Evolutionary conservation across 2,113 vertebrate species (phyloP), one percentile per base, ranked within the genome.

Genomic region (Orthochromis malagaraziensis): DNA sequence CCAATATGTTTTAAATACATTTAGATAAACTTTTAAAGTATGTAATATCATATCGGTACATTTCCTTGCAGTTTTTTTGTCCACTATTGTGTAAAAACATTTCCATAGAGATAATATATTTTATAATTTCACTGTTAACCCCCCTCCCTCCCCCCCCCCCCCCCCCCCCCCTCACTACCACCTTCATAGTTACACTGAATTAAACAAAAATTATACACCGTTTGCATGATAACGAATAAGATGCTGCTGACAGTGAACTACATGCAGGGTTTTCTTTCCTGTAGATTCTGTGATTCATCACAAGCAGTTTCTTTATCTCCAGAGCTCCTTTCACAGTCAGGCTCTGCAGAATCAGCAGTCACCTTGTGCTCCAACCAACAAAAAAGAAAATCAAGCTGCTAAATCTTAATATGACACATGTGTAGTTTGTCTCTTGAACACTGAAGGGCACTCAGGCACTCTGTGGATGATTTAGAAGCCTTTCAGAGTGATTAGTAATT

Each of bases 401-500:
- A 35, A 0, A 35, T 1, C 35, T 35, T 35, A 35, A 35, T 35
- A 35, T 35, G 0, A 31, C 31, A 31, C 31, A 31, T 8, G 7
- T 17, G 47, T 49, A 19, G 16, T 19, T 49, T 19, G 1, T 49
- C 47, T 49, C 47, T 49, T 49, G 16, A 49, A 47, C 45, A 47
- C 14, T 47, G 1, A 6, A 2, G 14, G 45, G 0, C 14, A 1
- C 7, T 49, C 47, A 19, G 7, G 47, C 5, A 17, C 47, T 49
- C 16, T 17, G 45, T 49, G 45, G 16, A 49, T 49, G 45, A 49
- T 49, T 49, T 49, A 19, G 6, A 49, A 49, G 16, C 0, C 16
- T 49, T 19, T 1, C 0, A 19, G 16, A 17, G 16, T 49, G 16
- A 17, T 17, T 49, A 49, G 0, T 9, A 49, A 17, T 49, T 1